Evolutionary conservation across 2,113 vertebrate genomes (phyloP).

Genomic region (Etheostoma spectabile): DNA sequence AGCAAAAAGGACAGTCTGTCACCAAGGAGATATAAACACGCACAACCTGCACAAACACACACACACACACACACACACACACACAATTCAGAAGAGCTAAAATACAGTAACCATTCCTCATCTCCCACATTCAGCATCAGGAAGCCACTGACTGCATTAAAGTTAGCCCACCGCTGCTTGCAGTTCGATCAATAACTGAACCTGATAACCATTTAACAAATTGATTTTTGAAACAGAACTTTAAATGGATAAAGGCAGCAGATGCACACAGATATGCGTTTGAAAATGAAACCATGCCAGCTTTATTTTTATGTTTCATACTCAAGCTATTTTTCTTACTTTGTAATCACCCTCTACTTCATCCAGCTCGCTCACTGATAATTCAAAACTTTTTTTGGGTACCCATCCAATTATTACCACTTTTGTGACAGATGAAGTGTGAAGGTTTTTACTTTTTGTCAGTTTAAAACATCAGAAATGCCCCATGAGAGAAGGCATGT

Average conservation of each 20-base stretch:
- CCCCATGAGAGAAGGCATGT: neutral
- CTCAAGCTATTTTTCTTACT: neutral
- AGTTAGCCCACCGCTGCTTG: conserved; percentile 35
- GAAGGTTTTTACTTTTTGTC: neutral
- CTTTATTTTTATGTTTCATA: conserved; percentile 11
- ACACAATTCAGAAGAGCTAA: conserved; percentile 23
- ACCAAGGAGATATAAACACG: conserved; percentile 33
- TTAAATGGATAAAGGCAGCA: conserved; percentile 60
- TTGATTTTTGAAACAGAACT: conserved; percentile 68
- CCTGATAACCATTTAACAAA: conserved; percentile 75
- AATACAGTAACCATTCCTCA: conserved; percentile 38
- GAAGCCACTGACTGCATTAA: conserved; percentile 49
- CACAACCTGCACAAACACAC: neutral
- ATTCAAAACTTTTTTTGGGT: conserved; percentile 10
- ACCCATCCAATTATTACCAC: neutral
- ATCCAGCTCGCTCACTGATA: neutral
- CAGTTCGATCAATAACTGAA: conserved; percentile 66
- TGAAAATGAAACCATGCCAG: conserved; percentile 27
- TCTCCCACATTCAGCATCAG: conserved; percentile 42
- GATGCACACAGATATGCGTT: conserved; percentile 14
- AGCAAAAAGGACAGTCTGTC: conserved; percentile 64
- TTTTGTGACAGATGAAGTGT: neutral
- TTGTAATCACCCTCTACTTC: neutral
- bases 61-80: neutral
- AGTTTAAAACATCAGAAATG: neutral